Evolutionary conservation across 2,888 invertebrate genomes (phyloP), one percentile per base, ranked within the genome.

Genomic region (Caradrina clavipalpis): DNA sequence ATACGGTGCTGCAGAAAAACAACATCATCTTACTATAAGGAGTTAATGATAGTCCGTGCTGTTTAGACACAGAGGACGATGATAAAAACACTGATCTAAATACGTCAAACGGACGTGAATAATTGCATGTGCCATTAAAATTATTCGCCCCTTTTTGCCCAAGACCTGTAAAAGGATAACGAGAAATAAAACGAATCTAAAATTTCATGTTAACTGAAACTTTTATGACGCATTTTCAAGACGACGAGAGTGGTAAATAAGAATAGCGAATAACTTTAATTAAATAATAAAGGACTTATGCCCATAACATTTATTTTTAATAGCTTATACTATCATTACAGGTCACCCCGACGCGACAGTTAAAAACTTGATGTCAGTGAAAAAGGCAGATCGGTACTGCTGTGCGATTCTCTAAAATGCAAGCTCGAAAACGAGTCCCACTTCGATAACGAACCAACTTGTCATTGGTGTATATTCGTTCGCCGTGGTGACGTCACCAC

Each of bases 1-100:
- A 91, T 85, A 88, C 76, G 80, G 81, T 74, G 82, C 77, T 56
- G 69, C 71, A 89, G 86, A 92, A 93, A 92, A 93, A 92, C 87
- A 74, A 78, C 79, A 65, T 66, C 59, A 69, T 60, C 84, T 85
- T 82, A 87, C 88, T 90, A 91, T 90, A 92, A 87, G 86, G 86
- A 89, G 87, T 80, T 92, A 91, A 93, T 92, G 88, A 90, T 89
- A 90, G 89, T 82, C 84, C 80, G 80, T 80, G 80, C 73, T 84
- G 84, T 78, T 89, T 88, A 86, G 85, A 82, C 76, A 82, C 80
- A 81, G 77, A 69, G 61, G 60, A 75, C 55, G 55, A 26, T 53
- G 58, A 74, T 78, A 84, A 81, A 84, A 83, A 83, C 78, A 65
- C 77, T 82, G 87, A 87, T 85, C 79, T 86, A 81, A 88, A 86